phyloP scores from a whole-genome alignment of 2,888 invertebrate genomes.

The Corythucha ciliata region DNA sequence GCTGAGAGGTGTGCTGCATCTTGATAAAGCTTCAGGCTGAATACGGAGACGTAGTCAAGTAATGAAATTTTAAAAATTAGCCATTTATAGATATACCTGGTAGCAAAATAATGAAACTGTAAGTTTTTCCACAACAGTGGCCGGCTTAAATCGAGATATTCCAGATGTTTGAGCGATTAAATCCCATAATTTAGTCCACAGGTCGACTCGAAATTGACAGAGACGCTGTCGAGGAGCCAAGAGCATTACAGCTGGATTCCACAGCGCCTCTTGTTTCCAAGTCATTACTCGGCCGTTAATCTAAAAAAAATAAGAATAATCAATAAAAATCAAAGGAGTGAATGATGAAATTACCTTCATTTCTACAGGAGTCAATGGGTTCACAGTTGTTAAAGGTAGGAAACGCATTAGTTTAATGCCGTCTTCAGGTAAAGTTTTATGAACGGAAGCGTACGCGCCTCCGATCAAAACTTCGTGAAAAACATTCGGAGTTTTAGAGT shows the following conservation, averaged over 20 bases:
- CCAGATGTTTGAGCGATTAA: slow-evolving; percentile 41
- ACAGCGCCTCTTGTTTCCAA: slow-evolving; percentile 59
- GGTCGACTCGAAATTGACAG: slow-evolving; percentile 69
- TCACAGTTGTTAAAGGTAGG: slow-evolving; percentile 59
- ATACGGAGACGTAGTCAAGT: too few relatives aligned
- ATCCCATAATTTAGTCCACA: slow-evolving; percentile 76
- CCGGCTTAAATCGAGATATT: slow-evolving; percentile 51
- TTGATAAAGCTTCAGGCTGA: slow-evolving; percentile 74
- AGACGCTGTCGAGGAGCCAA: slow-evolving; percentile 74
- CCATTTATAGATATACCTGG: too few relatives aligned
- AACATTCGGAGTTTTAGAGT: slow-evolving; percentile 54
- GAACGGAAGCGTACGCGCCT: slow-evolving; percentile 59
- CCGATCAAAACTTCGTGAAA: slow-evolving; percentile 75
- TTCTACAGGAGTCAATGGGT: slow-evolving; percentile 50
- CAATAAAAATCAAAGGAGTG: background rate
- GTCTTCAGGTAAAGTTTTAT: slow-evolving; percentile 62
- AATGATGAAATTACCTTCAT: slow-evolving; percentile 54
- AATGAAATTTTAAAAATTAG: slow-evolving; percentile 21
- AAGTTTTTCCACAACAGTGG: slow-evolving; percentile 65
- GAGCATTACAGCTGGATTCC: slow-evolving; percentile 74
- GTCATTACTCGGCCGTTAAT: slow-evolving; percentile 12
- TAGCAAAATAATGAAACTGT: slow-evolving; percentile 73
- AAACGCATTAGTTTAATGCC: slow-evolving; percentile 57
- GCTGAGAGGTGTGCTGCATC: slow-evolving; percentile 75
- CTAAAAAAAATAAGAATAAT: background rate